These are phyloP conservation scores for Esperia sulphurella DNA, from an alignment of 2,888 invertebrate genomes.

Conservation along the genomic window DNA sequence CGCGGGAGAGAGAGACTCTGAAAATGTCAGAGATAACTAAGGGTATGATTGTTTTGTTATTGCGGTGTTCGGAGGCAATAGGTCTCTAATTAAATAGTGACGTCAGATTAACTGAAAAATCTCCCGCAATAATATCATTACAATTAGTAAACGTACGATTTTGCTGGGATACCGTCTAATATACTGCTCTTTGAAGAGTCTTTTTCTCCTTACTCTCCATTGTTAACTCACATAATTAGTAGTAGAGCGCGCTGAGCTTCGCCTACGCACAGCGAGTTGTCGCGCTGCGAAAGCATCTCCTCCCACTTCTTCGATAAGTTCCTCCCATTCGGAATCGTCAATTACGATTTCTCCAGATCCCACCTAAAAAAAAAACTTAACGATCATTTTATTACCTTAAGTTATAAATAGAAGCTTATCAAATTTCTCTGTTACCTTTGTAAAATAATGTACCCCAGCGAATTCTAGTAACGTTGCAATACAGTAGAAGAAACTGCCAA, in stretches of 20 bases:
- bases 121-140: no score
- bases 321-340: slow-evolving; percentile 91
- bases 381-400: no score
- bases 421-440: slow-evolving; percentile 80
- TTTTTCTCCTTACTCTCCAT: no score
- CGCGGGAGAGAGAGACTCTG: slow-evolving; percentile 58
- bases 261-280: slow-evolving; percentile 65
- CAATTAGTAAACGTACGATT: no score
- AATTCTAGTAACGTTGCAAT: slow-evolving; percentile 95
- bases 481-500: slow-evolving; percentile 96
- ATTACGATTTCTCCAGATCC: slow-evolving; percentile 91
- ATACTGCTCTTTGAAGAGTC: no score
- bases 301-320: slow-evolving; percentile 81
- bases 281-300: slow-evolving; percentile 71
- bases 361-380: slow-evolving; percentile 74
- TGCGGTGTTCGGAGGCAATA: no score
- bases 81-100: no score
- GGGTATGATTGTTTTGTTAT: background rate
- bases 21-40: no score
- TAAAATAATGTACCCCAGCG: slow-evolving; percentile 97
- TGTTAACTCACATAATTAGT: slow-evolving; percentile 49
- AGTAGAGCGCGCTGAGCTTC: slow-evolving; percentile 60
- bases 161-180: no score
- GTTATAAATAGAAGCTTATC: no score
- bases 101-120: no score